These are phyloP conservation scores for Boloria selene DNA, from an alignment of 2,888 invertebrate genomes.

Conservation along the genomic window DNA sequence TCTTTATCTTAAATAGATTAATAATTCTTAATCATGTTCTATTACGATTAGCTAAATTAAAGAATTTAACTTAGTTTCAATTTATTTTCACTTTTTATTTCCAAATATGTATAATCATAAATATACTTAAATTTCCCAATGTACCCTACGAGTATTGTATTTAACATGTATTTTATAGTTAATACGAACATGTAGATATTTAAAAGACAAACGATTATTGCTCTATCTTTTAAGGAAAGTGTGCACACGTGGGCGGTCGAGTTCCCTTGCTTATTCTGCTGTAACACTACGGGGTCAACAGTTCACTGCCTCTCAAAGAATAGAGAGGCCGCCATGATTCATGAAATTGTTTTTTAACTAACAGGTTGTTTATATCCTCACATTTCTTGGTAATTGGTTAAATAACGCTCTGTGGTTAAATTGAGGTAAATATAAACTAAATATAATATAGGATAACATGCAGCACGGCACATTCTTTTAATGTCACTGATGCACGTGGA, in stretches of 20 bases:
- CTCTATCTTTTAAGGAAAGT: conserved; percentile 42
- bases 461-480: conserved; percentile 6
- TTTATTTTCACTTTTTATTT: too few species aligned
- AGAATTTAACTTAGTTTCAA: too few species aligned
- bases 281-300: conserved; percentile 65
- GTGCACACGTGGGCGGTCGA: conserved; percentile 71
- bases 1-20: too few species aligned
- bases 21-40: too few species aligned
- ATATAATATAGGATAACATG: conserved; percentile 26
- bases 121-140: too few species aligned
- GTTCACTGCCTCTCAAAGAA: conserved; percentile 51
- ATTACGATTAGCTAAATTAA: too few species aligned
- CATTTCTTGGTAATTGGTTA: conserved; percentile 60
- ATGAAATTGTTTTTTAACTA: conserved; percentile 60
- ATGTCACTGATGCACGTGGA: background rate
- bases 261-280: conserved; percentile 68
- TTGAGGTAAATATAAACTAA: conserved; percentile 42
- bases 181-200: conserved; percentile 6
- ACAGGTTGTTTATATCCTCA: conserved; percentile 61
- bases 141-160: too few species aligned
- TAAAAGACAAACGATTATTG: conserved; percentile 27
- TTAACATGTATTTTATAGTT: conserved; percentile 1
- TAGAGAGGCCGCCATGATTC: conserved; percentile 64
- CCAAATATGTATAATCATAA: too few species aligned
- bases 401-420: conserved; percentile 47